Conservation (phyloP, 2,113 vertebrate species). For the Tyrannus savana region DNA sequence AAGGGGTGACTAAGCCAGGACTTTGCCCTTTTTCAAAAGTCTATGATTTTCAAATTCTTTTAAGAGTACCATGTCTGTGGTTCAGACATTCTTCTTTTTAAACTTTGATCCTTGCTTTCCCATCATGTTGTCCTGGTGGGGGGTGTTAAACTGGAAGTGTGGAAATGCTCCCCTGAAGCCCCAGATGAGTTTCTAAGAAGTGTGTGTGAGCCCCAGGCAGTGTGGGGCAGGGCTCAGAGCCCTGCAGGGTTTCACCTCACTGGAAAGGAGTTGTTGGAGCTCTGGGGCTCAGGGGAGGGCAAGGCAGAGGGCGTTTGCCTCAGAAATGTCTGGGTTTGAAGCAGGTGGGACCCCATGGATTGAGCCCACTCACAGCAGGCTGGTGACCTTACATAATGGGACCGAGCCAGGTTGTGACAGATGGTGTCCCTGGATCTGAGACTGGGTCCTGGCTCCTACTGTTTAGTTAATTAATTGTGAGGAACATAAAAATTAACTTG, state of each 20-base stretch:
- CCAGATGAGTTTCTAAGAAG: neutral
- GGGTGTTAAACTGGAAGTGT: neutral
- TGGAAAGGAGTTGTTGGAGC: neutral
- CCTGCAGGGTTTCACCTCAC: neutral
- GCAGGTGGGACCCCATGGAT: conserved; percentile 20
- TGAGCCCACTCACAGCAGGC: conserved; percentile 50
- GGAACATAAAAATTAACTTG: conserved; percentile 24
- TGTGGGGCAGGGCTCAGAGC: fast-evolving
- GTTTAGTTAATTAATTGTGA: conserved; percentile 46
- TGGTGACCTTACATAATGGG: conserved; percentile 42
- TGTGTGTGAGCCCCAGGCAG: neutral
- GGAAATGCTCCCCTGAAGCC: neutral
- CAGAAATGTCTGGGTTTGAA: neutral
- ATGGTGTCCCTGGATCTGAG: conserved; percentile 56
- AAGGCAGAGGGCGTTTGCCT: neutral
- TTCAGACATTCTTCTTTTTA: neutral
- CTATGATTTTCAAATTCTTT: neutral
- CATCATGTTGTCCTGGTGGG: neutral
- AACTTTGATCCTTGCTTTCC: neutral
- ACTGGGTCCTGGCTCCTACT: conserved; percentile 52
- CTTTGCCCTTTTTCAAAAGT: neutral
- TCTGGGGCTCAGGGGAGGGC: neutral
- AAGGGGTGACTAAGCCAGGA: neutral
- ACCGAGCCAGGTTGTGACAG: conserved; percentile 51
- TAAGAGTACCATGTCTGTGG: neutral